A percentile compares a stretch with the other conserved stretches of the same genome.
Conservation (phyloP, 1,140 invertebrate species). For the Telenomus remus region DNA sequence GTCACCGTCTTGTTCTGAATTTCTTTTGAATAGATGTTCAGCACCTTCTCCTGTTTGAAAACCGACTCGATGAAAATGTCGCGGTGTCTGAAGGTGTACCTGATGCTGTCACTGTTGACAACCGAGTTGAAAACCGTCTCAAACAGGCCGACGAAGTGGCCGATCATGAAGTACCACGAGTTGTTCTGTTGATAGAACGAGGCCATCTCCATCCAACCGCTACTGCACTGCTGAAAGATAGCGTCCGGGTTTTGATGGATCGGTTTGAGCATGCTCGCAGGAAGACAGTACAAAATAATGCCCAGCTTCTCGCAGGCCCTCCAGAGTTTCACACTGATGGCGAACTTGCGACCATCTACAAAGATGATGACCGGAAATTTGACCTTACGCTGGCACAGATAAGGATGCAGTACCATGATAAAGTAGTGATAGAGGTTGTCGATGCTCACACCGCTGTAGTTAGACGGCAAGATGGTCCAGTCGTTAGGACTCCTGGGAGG, state of each 20-base stretch:
- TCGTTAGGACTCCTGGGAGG: background rate
- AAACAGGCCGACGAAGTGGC: constrained; percentile 3
- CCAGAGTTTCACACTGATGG: constrained; percentile 27
- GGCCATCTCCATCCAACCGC: constrained; percentile 1
- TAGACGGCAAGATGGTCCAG: constrained; percentile 10
- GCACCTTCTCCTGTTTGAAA: constrained; percentile 1
- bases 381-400: background rate
- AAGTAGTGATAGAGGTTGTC: constrained; percentile 30
- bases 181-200: constrained; percentile 8
- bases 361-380: constrained; percentile 24
- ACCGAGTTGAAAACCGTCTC: constrained; percentile 8
- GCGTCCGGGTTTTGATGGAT: background rate
- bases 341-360: constrained; percentile 17
- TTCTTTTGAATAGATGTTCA: background rate
- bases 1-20: background rate
- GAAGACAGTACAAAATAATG: constrained; percentile 25
- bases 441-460: constrained; percentile 2
- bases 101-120: background rate
- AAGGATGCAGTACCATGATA: constrained; percentile 8
- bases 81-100: background rate
- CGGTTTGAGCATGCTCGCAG: background rate
- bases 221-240: constrained; percentile 1
- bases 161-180: constrained; percentile 3
- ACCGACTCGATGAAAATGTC: constrained; percentile 7
- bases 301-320: constrained; percentile 8